Conservation (phyloP, 1,140 invertebrate species). For the Tetragonula clypearis region DNA sequence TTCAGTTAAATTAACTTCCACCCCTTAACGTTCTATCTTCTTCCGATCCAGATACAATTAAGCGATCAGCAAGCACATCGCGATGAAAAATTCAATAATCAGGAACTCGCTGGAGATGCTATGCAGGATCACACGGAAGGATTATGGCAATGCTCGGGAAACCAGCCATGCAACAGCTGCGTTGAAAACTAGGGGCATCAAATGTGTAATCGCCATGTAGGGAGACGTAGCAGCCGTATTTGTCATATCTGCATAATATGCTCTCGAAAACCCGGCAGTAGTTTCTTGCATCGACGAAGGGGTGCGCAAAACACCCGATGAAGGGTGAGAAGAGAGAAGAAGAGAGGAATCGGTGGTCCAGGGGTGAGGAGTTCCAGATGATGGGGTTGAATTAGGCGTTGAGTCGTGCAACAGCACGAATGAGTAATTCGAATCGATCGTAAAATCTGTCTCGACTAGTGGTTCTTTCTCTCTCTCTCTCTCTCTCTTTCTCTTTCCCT, state of each 20-base stretch:
- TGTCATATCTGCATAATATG: slow-evolving; percentile 28
- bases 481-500: background rate
- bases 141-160: background rate
- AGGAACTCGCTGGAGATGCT: background rate
- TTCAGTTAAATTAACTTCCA: background rate
- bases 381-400: slow-evolving; percentile 55
- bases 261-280: slow-evolving; percentile 14
- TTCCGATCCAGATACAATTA: background rate
- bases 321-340: background rate
- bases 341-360: background rate
- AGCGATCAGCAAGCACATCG: background rate
- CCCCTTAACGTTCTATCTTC: background rate
- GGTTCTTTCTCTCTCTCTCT: background rate
- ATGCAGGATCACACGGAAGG: background rate
- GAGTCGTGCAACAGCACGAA: slow-evolving; percentile 47
- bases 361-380: background rate
- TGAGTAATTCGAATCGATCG: slow-evolving; percentile 60
- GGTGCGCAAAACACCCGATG: background rate
- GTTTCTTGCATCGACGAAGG: slow-evolving; percentile 19
- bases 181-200: slow-evolving; percentile 30
- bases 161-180: slow-evolving; percentile 15
- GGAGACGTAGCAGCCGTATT: slow-evolving; percentile 15
- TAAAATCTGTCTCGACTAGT: slow-evolving; percentile 51
- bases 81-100: background rate
- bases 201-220: slow-evolving; percentile 12